Evolutionary conservation across 2,797 vertebrate genomes (phyloP), one percentile per base, ranked within the genome.

Genomic region (Muscicapa comitata): DNA sequence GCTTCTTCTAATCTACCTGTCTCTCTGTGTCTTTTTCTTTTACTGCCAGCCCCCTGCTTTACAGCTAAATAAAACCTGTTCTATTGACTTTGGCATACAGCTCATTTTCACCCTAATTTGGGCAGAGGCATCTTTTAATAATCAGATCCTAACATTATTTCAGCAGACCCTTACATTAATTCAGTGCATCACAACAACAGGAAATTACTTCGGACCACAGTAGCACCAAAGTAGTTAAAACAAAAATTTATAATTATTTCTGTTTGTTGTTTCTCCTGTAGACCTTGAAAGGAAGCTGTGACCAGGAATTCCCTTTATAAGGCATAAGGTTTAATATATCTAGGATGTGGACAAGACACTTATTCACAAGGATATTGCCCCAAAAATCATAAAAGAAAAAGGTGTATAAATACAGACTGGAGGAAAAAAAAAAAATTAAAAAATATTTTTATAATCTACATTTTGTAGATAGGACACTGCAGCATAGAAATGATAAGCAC

Each of bases 21-120:
- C 17, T 19, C 8, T 10, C 17, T 33, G 10, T 9, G 7, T 47
- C 8, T 55, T 24, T 55, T 33, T 20, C 16, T 40, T 67, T 33
- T 7, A 3, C 2, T 6, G 0, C 5, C 3, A 3, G 10, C 2
- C 20, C 10, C 26, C 25, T 35, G 7, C 20, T 65, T 40, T 73
- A 35, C 19, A 40, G 29, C 13, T 48, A 17, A 73, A 40, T 20
- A 47, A 47, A 40, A 72, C 55, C 6, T 13, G 5, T 23, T 5
- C 29, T 55, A 20, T 40, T 33, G 24, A 19, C 29, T 63, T 40
- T 40, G 13, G 6, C 13, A 20, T 7, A 35, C 9, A 62, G 16
- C 29, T 33, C 7, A 17, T 73, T 73, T 73, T 4, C 29, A 33
- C 20, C 19, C 21, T 63, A 48, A 40, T 33, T 73, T 13, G 4